These are phyloP conservation scores for Scylla paramamosain DNA, from an alignment of 1,140 invertebrate species.

Conservation along the genomic window DNA sequence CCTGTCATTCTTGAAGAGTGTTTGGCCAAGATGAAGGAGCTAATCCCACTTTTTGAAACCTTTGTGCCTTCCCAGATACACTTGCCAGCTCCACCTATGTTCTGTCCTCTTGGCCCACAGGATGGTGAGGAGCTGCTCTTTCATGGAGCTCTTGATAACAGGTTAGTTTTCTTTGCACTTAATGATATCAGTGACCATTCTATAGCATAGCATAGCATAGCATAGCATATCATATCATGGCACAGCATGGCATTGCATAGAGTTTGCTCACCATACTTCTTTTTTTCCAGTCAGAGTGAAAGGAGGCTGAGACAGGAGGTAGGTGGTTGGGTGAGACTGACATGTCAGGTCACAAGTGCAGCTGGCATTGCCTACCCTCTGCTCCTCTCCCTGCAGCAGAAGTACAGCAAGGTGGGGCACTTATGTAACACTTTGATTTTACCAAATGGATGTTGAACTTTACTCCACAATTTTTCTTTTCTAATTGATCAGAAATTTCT, in stretches of 20 bases:
- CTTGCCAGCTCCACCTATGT: conserved; percentile 59
- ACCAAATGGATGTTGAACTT: too few relatives aligned
- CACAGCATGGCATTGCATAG: too few relatives aligned
- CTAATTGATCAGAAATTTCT: too few relatives aligned
- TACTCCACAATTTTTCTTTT: too few relatives aligned
- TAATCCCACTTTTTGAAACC: conserved; percentile 23
- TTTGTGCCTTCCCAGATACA: conserved; percentile 45
- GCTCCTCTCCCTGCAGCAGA: conserved; percentile 3
- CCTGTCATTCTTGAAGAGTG: conserved; percentile 40
- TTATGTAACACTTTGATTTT: background rate
- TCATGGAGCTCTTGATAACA: background rate
- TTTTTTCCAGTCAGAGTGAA: conserved; percentile 38
- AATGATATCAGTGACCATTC: too few relatives aligned
- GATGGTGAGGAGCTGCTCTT: background rate
- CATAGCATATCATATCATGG: too few relatives aligned
- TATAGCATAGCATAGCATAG: too few relatives aligned
- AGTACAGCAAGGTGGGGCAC: conserved; percentile 3
- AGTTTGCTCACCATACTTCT: background rate
- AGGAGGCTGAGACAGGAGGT: conserved; percentile 18
- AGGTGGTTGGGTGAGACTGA: conserved; percentile 49
- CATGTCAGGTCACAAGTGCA: conserved; percentile 50
- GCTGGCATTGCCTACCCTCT: conserved; percentile 54
- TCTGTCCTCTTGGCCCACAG: conserved; percentile 35
- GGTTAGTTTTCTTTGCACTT: background rate
- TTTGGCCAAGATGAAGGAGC: conserved; percentile 27